Conservation (phyloP, 2,888 invertebrate genomes). For the Ceramica pisi region DNA sequence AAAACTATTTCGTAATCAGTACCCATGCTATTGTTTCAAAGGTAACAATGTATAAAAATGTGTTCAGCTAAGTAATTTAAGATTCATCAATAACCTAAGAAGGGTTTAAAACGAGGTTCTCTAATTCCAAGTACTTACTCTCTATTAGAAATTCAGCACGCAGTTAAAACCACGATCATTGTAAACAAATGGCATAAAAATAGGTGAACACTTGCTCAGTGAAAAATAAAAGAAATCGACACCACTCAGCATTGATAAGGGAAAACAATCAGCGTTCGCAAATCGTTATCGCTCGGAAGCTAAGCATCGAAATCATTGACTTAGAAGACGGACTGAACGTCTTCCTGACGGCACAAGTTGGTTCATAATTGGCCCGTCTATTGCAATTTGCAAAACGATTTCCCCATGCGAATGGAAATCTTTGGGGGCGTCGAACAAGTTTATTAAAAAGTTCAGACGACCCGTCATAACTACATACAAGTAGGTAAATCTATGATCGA, state of each 20-base stretch:
- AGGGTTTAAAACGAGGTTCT: not conserved
- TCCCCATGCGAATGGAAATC: too few relatives aligned
- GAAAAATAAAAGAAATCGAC: conserved; percentile 24
- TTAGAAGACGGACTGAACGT: too few relatives aligned
- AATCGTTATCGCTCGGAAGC: conserved; percentile 6
- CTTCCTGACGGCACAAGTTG: too few relatives aligned
- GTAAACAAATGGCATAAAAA: conserved; percentile 3
- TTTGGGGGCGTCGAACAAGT: too few relatives aligned
- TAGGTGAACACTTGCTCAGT: not conserved
- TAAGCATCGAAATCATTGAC: not conserved
- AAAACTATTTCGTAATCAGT: too few relatives aligned
- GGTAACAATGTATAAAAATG: too few relatives aligned
- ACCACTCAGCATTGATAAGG: conserved; percentile 21
- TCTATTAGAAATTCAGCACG: not conserved
- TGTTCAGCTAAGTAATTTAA: too few relatives aligned
- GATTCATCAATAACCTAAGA: not conserved
- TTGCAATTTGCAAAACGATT: too few relatives aligned
- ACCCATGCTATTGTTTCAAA: too few relatives aligned
- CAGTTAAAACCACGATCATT: not conserved
- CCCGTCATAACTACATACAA: too few relatives aligned
- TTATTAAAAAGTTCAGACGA: too few relatives aligned
- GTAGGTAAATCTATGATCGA: not conserved
- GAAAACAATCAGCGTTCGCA: conserved; percentile 24
- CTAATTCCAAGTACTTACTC: conserved; percentile 8
- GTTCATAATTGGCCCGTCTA: too few relatives aligned